A percentile compares a stretch with the other conserved stretches of the same genome.
Evolutionary conservation across 2,113 vertebrate species (phyloP).

Genomic region (Ploceus nigricollis): DNA sequence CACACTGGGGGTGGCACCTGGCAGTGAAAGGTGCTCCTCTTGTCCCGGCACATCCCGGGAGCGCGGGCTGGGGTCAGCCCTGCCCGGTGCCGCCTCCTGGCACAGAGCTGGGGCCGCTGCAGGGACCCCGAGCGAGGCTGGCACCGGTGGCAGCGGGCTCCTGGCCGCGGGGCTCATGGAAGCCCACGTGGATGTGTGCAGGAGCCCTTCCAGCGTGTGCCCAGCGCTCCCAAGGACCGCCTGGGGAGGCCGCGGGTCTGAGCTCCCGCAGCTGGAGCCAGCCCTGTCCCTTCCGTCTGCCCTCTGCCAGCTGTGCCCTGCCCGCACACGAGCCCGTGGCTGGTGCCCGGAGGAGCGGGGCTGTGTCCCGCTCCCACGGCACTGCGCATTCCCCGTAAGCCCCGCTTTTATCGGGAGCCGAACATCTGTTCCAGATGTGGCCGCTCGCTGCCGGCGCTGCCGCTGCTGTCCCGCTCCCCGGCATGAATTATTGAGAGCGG

Average conservation of each 20-base stretch:
- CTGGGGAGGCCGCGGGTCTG: not conserved
- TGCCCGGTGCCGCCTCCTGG: fast-evolving
- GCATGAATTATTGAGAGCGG: conserved; percentile 61
- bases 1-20: too few species aligned
- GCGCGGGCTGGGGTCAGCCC: fast-evolving
- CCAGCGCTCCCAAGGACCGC: fast-evolving
- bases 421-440: conserved; percentile 69
- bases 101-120: not conserved
- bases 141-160: not conserved
- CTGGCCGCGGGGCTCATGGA: fast-evolving
- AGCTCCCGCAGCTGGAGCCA: not conserved
- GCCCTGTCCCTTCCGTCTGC: not conserved
- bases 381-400: not conserved
- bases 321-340: not conserved
- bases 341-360: not conserved
- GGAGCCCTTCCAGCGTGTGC: not conserved
- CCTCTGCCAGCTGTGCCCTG: not conserved
- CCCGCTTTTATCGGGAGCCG: conserved; percentile 29
- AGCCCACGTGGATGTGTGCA: fast-evolving
- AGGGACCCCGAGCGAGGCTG: not conserved
- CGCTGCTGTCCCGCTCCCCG: conserved; percentile 9
- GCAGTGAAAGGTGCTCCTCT: fast-evolving
- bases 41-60: not conserved
- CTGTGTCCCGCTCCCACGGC: not conserved
- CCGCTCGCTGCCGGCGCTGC: not conserved